Evolutionary conservation across 2,888 invertebrate genomes (phyloP), one percentile per base, ranked within the genome.

Genomic region (Eupithecia vulgata): DNA sequence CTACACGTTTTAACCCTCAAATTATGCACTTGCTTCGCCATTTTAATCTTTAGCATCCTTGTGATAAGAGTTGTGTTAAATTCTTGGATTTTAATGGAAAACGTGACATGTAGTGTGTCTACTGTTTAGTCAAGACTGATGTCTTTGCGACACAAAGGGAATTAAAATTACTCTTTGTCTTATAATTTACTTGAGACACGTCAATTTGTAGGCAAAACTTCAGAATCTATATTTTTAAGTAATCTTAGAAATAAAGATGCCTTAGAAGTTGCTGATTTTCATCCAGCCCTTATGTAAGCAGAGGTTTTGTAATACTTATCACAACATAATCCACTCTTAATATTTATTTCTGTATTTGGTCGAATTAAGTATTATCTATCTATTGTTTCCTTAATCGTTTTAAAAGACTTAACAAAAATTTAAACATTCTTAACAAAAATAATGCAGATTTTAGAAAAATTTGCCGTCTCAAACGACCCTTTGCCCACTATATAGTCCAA

Each of bases 101-200:
- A 79, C 81, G 82, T 81, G 82, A 82, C 77, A 78, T 74, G 77
- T 80, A 68, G 69, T 64, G 74, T n/a, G 45, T 45, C 42, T 30
- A 37, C 37, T 76, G 79, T 79, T 78, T 79, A 79, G 79, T 77
- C 79, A 77, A 78, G 79, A 77, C 79, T 76, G 73, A 77, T 73
- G 76, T 74, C 71, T 80, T 80, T 81, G 80, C 80, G 80, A 79
- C 81, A 81, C 79, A 80, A 78, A 80, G 77, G 74, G 76, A 78
- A 79, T 79, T 79, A 76, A 66, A 68, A 72, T 68, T 70, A 71
- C 59, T 59, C 65, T 69, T 65, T 71, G 76, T 78, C 75, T 74
- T 75, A 75, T 77, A 74, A 78, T 77, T 76, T 74, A 71, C 70
- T 78, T 72, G 21, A 65, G 65, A n/a, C 37, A 25, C 15, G 42